A percentile compares a stretch with the other conserved stretches of the same genome.
These are phyloP conservation scores for Schrankia costaestrigalis DNA, from an alignment of 2,888 invertebrate genomes.

Conservation along the genomic window DNA sequence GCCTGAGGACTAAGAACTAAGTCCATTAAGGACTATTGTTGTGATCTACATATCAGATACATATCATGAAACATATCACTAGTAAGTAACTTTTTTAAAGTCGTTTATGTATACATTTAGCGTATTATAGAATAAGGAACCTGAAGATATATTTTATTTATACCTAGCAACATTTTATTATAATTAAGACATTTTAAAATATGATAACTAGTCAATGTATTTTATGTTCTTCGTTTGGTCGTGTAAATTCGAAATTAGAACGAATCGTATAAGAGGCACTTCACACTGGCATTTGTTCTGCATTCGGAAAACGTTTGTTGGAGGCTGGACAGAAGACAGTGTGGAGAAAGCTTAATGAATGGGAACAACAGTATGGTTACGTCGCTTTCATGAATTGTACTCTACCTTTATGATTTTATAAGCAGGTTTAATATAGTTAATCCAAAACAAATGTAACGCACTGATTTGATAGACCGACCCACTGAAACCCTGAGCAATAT, in stretches of 20 bases:
- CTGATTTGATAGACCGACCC: slow-evolving; percentile 76
- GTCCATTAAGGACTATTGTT: slow-evolving; percentile 35
- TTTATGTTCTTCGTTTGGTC: slow-evolving; percentile 9
- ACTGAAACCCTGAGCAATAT: slow-evolving; percentile 78
- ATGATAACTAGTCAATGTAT: slow-evolving; percentile 13
- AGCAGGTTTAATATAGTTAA: slow-evolving; percentile 29
- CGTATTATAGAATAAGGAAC: slow-evolving; percentile 48
- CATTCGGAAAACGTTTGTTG: too few relatives aligned
- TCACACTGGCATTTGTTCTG: too few relatives aligned
- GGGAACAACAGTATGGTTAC: slow-evolving; percentile 34
- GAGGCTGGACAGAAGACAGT: too few relatives aligned
- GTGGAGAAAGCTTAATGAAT: too few relatives aligned
- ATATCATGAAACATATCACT: slow-evolving; percentile 67
- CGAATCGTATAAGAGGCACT: slow-evolving; percentile 19
- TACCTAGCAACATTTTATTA: slow-evolving; percentile 30
- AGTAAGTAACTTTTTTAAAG: slow-evolving; percentile 67
- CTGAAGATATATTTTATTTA: slow-evolving; percentile 51
- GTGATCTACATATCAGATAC: slow-evolving; percentile 61
- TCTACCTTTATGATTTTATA: slow-evolving; percentile 22
- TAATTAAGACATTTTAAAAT: slow-evolving; percentile 15
- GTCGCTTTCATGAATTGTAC: slow-evolving; percentile 31
- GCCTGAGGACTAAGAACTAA: slow-evolving; percentile 88
- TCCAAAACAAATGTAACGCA: slow-evolving; percentile 51
- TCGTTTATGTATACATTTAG: slow-evolving; percentile 76
- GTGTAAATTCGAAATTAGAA: slow-evolving; percentile 16